Evolutionary conservation across 2,888 invertebrate genomes (phyloP).

Genomic region (Rhamnusium bicolor): DNA sequence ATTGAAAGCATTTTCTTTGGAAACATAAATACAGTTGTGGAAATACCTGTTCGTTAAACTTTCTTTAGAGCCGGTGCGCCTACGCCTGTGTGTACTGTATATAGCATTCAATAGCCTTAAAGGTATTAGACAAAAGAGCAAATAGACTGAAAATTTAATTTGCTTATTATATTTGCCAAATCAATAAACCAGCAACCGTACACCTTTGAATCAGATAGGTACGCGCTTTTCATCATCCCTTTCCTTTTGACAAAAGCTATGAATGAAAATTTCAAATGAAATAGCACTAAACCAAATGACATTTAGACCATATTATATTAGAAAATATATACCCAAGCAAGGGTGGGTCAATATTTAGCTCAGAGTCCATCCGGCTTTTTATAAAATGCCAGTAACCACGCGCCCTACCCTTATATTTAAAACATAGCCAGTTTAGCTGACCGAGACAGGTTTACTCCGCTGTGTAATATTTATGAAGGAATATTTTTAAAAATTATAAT

Average conservation of each 20-base stretch:
- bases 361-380: slow-evolving; percentile 45
- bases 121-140: slow-evolving; percentile 50
- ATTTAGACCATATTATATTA: slow-evolving; percentile 49
- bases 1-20: not conserved
- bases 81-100: slow-evolving; percentile 23
- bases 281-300: slow-evolving; percentile 48
- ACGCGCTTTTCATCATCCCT: slow-evolving; percentile 37
- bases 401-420: slow-evolving; percentile 50
- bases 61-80: not conserved
- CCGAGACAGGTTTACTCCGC: slow-evolving; percentile 50
- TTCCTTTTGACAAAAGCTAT: slow-evolving; percentile 28
- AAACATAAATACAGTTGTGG: slow-evolving; percentile 8
- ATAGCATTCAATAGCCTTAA: slow-evolving; percentile 33
- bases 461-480: slow-evolving; percentile 50
- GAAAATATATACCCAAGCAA: slow-evolving; percentile 47
- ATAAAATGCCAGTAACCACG: slow-evolving; percentile 47
- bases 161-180: slow-evolving; percentile 60
- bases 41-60: slow-evolving; percentile 2
- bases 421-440: slow-evolving; percentile 51
- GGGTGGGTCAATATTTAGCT: slow-evolving; percentile 23
- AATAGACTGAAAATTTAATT: slow-evolving; percentile 58
- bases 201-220: slow-evolving; percentile 52
- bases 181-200: slow-evolving; percentile 54
- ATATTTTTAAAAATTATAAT: slow-evolving; percentile 52
- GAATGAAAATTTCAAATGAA: slow-evolving; percentile 46